Conservation (phyloP, 2,113 vertebrate genomes). For the Coturnix japonica region DNA sequence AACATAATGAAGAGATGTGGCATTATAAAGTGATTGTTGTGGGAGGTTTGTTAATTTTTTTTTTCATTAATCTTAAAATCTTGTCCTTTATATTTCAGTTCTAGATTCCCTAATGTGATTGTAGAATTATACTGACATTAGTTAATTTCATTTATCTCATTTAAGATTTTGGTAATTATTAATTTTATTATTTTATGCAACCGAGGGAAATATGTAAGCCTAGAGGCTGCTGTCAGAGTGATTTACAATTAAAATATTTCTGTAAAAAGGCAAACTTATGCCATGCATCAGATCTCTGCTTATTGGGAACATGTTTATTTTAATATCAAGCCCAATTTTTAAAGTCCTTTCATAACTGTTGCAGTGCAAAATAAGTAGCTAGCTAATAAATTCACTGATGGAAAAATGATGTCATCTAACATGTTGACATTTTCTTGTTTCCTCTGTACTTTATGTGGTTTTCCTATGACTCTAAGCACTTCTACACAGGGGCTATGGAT, state of each 20-base stretch:
- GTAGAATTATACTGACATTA: background rate
- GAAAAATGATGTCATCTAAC: background rate
- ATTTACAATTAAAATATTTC: background rate
- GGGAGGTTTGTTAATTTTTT: rapidly evolving
- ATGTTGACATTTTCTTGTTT: background rate
- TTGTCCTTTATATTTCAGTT: background rate
- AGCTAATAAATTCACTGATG: background rate
- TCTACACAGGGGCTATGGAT: rapidly evolving
- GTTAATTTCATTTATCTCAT: background rate
- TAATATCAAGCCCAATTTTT: background rate
- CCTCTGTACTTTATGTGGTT: background rate
- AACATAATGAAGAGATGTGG: background rate
- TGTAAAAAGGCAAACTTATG: background rate
- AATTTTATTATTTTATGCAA: background rate
- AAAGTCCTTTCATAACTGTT: background rate
- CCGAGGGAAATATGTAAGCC: background rate
- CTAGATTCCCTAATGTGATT: background rate
- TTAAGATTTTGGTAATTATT: background rate
- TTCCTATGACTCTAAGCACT: background rate
- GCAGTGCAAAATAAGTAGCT: background rate
- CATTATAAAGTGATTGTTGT: background rate
- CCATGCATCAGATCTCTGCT: background rate
- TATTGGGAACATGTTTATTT: background rate
- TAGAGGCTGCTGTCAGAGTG: background rate
- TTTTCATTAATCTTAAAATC: background rate